phyloP scores from a whole-genome alignment of 2,888 invertebrate genomes.

The Villa cingulata region DNA sequence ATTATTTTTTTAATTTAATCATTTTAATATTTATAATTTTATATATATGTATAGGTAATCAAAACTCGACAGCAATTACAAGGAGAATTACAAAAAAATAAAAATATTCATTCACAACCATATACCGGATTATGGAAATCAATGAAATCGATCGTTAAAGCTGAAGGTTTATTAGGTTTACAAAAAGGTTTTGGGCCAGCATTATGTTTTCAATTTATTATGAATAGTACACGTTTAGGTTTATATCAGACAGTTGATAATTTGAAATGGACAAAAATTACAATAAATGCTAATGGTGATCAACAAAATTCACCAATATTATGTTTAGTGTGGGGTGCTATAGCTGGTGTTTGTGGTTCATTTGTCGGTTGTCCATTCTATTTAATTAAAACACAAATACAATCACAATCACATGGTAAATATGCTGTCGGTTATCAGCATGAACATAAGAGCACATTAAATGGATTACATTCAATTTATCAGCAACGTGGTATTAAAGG shows the following conservation, averaged over 20 bases:
- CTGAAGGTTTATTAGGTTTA: constrained; percentile 61
- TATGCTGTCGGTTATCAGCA: constrained; percentile 82
- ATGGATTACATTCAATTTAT: constrained; percentile 40
- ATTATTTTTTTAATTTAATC: too few relatives aligned
- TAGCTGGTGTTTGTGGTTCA: constrained; percentile 56
- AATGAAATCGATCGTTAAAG: constrained; percentile 53
- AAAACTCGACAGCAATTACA: constrained; percentile 84
- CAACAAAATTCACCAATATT: constrained; percentile 14
- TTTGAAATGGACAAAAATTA: constrained; percentile 38
- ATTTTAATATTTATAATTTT: not conserved
- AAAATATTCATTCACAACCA: constrained; percentile 41
- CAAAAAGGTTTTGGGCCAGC: constrained; percentile 73
- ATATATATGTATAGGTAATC: constrained; percentile 27
- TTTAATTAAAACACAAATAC: constrained; percentile 74
- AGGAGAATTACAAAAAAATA: constrained; percentile 58
- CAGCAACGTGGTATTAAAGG: constrained; percentile 45
- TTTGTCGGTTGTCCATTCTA: constrained; percentile 61
- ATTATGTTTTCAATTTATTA: constrained; percentile 60
- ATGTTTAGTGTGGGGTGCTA: constrained; percentile 24
- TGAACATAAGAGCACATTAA: constrained; percentile 45
- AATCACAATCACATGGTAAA: constrained; percentile 45
- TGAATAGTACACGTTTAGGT: constrained; percentile 40
- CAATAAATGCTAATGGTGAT: not conserved
- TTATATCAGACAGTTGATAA: constrained; percentile 49
- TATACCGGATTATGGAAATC: constrained; percentile 73